phyloP scores from a whole-genome alignment of 2,113 vertebrate species.

The Rhynchomys soricoides region DNA sequence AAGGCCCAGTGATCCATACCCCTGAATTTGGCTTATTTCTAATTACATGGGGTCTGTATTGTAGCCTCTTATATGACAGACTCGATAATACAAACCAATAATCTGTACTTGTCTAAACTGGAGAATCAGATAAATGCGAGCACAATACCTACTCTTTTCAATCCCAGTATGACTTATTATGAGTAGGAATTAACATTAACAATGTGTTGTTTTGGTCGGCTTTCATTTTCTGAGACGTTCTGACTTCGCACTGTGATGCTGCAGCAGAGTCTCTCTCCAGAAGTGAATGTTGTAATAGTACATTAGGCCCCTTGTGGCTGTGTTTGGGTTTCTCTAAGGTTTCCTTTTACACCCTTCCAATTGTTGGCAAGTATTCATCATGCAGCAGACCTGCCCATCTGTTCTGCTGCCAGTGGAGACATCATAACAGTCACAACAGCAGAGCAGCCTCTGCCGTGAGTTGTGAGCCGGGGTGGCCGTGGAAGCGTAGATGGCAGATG shows the following conservation, averaged over 20 bases:
- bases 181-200: background rate
- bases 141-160: background rate
- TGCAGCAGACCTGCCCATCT: constrained; percentile 71
- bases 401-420: constrained; percentile 71
- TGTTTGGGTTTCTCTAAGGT: constrained; percentile 76
- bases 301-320: constrained; percentile 50
- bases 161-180: background rate
- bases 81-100: background rate
- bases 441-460: constrained; percentile 26
- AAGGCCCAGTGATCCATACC: background rate
- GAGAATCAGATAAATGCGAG: background rate
- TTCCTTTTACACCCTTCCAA: constrained; percentile 77
- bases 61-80: background rate
- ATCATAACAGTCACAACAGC: constrained; percentile 65
- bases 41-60: background rate
- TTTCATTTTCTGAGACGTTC: constrained; percentile 23
- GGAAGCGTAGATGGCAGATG: background rate
- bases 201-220: background rate
- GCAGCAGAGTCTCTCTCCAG: background rate
- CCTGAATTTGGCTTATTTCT: background rate
- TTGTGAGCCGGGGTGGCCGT: background rate
- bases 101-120: background rate
- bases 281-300: constrained; percentile 62
- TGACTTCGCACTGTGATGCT: background rate
- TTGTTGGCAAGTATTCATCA: constrained; percentile 81